Base-by-base conservation (phyloP, 2,113 vertebrate species). In the Chaetorhynchus papuensis region DNA sequence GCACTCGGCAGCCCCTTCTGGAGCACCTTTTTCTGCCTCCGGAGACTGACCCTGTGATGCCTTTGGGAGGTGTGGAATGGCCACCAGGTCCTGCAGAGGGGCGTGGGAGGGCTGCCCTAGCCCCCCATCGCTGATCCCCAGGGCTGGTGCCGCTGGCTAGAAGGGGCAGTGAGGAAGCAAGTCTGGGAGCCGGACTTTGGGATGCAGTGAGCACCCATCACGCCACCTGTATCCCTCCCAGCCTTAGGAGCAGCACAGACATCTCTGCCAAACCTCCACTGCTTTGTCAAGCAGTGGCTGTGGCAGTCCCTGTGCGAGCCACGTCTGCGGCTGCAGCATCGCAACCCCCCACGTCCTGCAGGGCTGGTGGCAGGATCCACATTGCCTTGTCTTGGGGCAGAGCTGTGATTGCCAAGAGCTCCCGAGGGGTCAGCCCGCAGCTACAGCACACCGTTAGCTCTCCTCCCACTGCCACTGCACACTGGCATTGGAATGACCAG, bases 71-170 rank as follows among this genome's bases (percentile, higher is more conserved):
- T 9, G 47, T 13, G 54, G 20, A 92, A 26, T 3, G 7, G 61
- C 15, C n/a, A 12, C 35, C 19, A 7, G 10, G 16, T 44, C 64
- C 49, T 68, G 60, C 4, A 2, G 37, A 57, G n/a, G 22, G 27
- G n/a, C 15, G 7, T 4, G 2, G 28, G 42, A 77, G 53, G 17
- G 35, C 44, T 61, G 74, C n/a, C 57, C 57, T 75, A 14, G 14
- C 0, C 3, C 31, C 27, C 4, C 44, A 24, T 4, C 2, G 0
- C 64, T 24, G 39, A 9, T 5, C 11, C 11, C 11, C 11, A 21
- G 68, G 39, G 26, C 39, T 11, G 0, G 22, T 35, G 22, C 61
- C 27, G 26, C 37, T 70, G 49, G 47, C 63, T 39, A 6, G 61
- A 31, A 7, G 26, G 37, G 31, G 4, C 44, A 42, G 4, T 19